Evolutionary conservation across 2,888 invertebrate species (phyloP).

Genomic region (Petrolisthes manimaculis): DNA sequence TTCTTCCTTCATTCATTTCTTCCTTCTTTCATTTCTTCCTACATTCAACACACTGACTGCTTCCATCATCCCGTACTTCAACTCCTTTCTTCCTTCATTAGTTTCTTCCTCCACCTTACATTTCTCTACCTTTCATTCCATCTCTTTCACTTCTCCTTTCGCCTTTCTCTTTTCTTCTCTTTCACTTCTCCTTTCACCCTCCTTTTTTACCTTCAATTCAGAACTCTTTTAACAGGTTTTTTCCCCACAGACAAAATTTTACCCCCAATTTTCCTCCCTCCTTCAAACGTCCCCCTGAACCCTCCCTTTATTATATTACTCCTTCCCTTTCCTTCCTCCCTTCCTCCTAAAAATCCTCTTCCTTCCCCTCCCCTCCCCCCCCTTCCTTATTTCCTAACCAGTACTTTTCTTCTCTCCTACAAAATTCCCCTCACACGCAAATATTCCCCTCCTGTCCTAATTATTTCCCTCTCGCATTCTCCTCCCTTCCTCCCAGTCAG

Average conservation of each 20-base stretch:
- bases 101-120: neutral
- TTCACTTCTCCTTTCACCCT: neutral
- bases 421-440: neutral
- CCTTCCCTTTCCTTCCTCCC: neutral
- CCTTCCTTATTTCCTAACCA: neutral
- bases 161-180: neutral
- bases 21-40: neutral
- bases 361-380: neutral
- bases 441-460: neutral
- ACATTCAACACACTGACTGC: neutral
- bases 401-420: neutral
- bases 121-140: neutral
- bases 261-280: neutral
- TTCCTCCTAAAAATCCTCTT: neutral
- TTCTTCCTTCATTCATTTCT: neutral
- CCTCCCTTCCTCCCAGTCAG: neutral
- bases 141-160: neutral
- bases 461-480: neutral
- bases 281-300: neutral
- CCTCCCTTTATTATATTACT: neutral
- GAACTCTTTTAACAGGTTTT: neutral
- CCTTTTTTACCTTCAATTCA: conserved; percentile 9
- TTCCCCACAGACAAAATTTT: too few species aligned
- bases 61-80: neutral
- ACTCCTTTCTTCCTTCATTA: conserved; percentile 3